These are phyloP conservation scores for Perizoma flavofasciatum DNA, from an alignment of 2,888 invertebrate species.

Conservation along the genomic window DNA sequence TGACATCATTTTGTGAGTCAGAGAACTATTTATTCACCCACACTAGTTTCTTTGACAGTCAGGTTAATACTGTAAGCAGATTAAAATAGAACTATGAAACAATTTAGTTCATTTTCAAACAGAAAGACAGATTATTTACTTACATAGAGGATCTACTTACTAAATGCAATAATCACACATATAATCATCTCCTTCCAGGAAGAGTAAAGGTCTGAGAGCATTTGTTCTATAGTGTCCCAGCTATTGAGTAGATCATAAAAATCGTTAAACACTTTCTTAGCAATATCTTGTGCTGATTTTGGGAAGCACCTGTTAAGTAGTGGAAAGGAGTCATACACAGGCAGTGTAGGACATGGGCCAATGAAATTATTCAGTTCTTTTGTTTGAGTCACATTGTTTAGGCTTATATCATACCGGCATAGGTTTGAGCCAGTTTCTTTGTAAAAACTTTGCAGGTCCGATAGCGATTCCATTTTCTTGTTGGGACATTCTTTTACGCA, in stretches of 20 bases:
- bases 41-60: not conserved
- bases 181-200: constrained; percentile 94
- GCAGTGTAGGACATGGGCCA: constrained; percentile 91
- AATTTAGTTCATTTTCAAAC: not conserved
- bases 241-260: constrained; percentile 93
- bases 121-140: not conserved
- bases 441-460: constrained; percentile 90
- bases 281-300: constrained; percentile 86
- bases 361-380: constrained; percentile 74
- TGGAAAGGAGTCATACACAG: constrained; percentile 90
- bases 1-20: constrained; percentile 26
- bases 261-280: constrained; percentile 86
- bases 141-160: constrained; percentile 79
- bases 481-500: constrained; percentile 96
- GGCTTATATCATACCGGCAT: constrained; percentile 89
- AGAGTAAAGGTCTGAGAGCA: constrained; percentile 93
- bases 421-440: constrained; percentile 88
- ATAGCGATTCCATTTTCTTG: constrained; percentile 83
- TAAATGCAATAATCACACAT: constrained; percentile 90
- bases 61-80: not conserved
- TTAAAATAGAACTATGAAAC: constrained; percentile 11
- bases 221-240: constrained; percentile 94
- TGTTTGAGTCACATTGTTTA: constrained; percentile 74
- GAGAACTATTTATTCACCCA: constrained; percentile 20
- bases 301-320: constrained; percentile 96